Conservation (phyloP, 2,113 vertebrate genomes). For the Passerina amoena region DNA sequence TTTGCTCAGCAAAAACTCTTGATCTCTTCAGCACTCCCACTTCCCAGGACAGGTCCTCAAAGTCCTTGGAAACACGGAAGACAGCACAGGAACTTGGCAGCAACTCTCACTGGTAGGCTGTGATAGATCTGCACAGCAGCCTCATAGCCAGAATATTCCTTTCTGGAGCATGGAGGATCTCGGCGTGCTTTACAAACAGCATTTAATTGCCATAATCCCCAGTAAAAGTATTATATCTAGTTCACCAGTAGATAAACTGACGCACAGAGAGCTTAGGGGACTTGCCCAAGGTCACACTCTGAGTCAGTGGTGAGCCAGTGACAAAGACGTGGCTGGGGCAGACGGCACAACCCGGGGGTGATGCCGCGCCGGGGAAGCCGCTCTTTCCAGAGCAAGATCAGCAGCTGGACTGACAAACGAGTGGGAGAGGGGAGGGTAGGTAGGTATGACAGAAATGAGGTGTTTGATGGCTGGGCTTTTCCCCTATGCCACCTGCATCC, state of each 20-base stretch:
- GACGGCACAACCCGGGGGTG: accelerated
- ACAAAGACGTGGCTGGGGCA: background rate
- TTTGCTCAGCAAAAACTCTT: background rate
- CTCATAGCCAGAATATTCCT: background rate
- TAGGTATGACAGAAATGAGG: constrained; percentile 26
- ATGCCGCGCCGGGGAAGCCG: background rate
- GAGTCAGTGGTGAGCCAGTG: background rate
- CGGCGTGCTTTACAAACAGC: background rate
- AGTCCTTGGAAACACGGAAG: background rate
- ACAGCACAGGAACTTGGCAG: background rate
- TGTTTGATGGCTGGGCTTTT: constrained; percentile 56
- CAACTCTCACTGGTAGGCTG: background rate
- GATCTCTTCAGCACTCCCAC: background rate
- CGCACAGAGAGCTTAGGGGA: constrained; percentile 43
- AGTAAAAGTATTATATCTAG: constrained; percentile 55
- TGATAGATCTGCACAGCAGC: background rate
- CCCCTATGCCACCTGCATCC: constrained; percentile 58
- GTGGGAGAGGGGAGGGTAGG: background rate
- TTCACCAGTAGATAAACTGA: constrained; percentile 55
- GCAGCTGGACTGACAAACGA: background rate
- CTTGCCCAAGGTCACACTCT: constrained; percentile 38
- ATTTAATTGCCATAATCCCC: constrained; percentile 59
- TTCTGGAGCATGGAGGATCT: background rate
- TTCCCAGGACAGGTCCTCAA: background rate
- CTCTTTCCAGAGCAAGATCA: background rate